Percentiles rank a stretch among this genome's conserved stretches.
Evolutionary conservation across 2,797 vertebrate genomes (phyloP).

Genomic region (Anas georgica): DNA sequence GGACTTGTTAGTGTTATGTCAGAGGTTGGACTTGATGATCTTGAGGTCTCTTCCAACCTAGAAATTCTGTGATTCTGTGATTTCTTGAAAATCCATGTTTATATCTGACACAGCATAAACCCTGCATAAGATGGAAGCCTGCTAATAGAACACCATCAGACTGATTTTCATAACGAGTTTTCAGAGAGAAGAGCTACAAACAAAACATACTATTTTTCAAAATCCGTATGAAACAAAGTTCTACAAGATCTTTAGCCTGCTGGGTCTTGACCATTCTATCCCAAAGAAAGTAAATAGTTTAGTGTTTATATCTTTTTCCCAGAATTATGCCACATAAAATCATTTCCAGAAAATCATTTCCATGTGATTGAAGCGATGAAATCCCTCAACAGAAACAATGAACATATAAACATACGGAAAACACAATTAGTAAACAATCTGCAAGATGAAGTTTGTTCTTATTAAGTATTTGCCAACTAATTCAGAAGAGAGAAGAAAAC

Average conservation of each 20-base stretch:
- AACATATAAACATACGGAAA: constrained; percentile 29
- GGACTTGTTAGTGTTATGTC: no score
- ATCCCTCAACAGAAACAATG: neutral
- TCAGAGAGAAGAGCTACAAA: neutral
- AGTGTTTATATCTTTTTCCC: neutral
- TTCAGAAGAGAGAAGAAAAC: neutral
- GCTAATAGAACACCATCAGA: neutral
- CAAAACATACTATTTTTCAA: neutral
- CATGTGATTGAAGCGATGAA: neutral
- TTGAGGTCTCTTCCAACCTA: no score
- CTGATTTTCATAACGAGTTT: neutral
- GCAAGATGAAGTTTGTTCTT: neutral
- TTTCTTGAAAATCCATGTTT: neutral
- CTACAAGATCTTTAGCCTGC: neutral
- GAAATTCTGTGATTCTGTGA: no score
- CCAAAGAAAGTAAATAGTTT: neutral
- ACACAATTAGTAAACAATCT: constrained; percentile 5
- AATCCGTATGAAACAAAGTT: neutral
- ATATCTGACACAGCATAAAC: neutral
- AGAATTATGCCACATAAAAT: neutral
- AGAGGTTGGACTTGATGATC: no score
- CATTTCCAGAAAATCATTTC: neutral
- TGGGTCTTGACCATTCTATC: neutral
- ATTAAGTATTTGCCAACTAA: constrained; percentile 8
- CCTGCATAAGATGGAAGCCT: neutral